Conservation (phyloP, 2,113 vertebrate genomes). For the Camelus bactrianus region DNA sequence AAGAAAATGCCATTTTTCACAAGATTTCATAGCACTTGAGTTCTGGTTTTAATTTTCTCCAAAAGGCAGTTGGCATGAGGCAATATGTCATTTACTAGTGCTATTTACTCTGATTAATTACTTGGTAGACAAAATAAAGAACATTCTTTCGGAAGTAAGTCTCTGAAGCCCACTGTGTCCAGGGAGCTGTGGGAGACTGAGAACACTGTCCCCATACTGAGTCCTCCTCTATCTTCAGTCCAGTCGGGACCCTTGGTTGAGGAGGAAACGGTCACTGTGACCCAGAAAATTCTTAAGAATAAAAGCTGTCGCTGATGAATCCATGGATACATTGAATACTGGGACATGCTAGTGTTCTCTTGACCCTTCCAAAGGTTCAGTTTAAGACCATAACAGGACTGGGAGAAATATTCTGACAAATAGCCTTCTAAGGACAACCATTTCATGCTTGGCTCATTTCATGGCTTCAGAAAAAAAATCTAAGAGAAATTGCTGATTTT, state of each 20-base stretch:
- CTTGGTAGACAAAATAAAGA: constrained; percentile 36
- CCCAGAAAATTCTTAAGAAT: not conserved
- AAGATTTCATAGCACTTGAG: constrained; percentile 34
- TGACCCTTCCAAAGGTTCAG: not conserved
- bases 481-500: not conserved
- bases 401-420: not conserved
- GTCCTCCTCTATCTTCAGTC: not conserved
- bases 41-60: constrained; percentile 42
- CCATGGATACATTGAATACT: not conserved
- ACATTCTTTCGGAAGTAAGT: not conserved
- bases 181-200: not conserved
- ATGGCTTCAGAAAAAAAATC: not conserved
- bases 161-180: not conserved
- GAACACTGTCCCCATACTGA: not conserved
- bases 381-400: not conserved
- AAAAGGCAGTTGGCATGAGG: not conserved
- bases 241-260: not conserved
- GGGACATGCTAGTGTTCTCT: not conserved
- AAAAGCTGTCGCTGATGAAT: not conserved
- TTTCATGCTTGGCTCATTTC: constrained; percentile 14
- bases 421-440: not conserved
- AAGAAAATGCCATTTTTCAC: not conserved
- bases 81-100: not conserved
- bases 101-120: constrained; percentile 31
- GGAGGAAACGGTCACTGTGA: not conserved